Base-by-base conservation (phyloP, 2,888 invertebrate species). In the Drosophila greeni region DNA sequence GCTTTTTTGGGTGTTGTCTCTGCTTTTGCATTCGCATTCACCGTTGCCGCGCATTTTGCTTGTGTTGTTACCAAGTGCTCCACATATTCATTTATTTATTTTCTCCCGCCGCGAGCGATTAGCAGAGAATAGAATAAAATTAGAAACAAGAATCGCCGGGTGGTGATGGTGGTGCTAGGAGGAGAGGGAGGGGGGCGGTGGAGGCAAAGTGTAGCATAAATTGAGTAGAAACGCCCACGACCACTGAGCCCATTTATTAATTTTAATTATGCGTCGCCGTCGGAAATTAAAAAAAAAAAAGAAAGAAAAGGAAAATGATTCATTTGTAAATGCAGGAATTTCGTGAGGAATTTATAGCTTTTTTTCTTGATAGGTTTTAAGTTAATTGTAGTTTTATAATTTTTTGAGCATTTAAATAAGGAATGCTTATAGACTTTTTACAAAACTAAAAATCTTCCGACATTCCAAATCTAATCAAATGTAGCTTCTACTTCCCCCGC, bases 11-110 rank as follows among this genome's bases (percentile, higher is more conserved):
- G 34, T 34, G 34, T 43, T 55, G 29, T 23, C 31, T 37, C 11
- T 55, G 36, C n/a, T n/a, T 64, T 45, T 53, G 33, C 26, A 14
- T 45, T 18, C 45, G 20, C 31, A 47, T 20, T 45, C 24, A 24
- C 26, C 18, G 36, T 29, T 48, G 37, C n/a, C 24, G 31, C 55
- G 40, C 23, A 9, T 14, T 42, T 31, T 51, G 31, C 11, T 12
- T 47, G 36, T 20, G 37, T 31, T 64, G 66, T 66, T 56, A 23
- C 56, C 66, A 66, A 49, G 66, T 56, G 66, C 42, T 57, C 43
- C 23, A 59, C 43, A 57, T 59, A 29, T 36, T 36, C 18, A 43
- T 57, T 36, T 39, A 31, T 36, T 54, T 37, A 33, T 57, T 29
- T 56, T 39, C 11, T 31, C 14, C 55, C 56, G 39, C 29, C 20